Base-by-base conservation (phyloP, 2,888 invertebrate species). In the Polietes domitor region DNA sequence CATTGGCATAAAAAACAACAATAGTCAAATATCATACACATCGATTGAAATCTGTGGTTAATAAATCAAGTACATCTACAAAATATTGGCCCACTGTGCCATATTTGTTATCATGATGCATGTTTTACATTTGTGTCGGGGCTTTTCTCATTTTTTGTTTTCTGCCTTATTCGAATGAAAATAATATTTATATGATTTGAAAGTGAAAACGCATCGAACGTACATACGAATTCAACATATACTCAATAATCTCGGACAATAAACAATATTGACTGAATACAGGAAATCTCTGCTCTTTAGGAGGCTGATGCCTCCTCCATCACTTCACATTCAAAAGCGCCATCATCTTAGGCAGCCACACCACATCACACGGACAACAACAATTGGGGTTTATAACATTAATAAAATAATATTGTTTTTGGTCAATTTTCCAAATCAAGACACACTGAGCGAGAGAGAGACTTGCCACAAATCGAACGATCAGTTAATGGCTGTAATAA, bases 151-250 rank as follows among this genome's bases (percentile, higher is more conserved):
- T 21, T 63, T 37, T 70, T 75, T 47, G 10, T 15, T 79, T 76
- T 77, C 17, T 76, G n/a, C 32, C 68, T 76, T 70, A 53, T 79
- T 58, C 55, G 26, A 73, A 77, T 68, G 55, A 80, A 83, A 75
- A 77, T 75, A 63, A 80, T 72, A 80, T 84, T 81, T 81, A 84
- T 84, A 78, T 84, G 76, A 75, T 76, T 81, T 84, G 84, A 84
- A 84, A 84, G 84, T 84, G 84, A 84, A 84, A 84, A 84, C 84
- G 81, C 84, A 84, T 84, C 81, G 76, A 76, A 84, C 19, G 37
- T 7, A 37, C 37, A 7, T 32, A 32, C 32, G 41, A 10, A 7
- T 41, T 55, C 26, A 26, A 58, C 75, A 7, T 32, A 32, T 32
- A 32, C 32, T 32, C 32, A 37, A 1, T 37, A 7, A 37, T 72